Evolutionary conservation across 2,888 invertebrate genomes (phyloP).

Genomic region (Molorchus minor): DNA sequence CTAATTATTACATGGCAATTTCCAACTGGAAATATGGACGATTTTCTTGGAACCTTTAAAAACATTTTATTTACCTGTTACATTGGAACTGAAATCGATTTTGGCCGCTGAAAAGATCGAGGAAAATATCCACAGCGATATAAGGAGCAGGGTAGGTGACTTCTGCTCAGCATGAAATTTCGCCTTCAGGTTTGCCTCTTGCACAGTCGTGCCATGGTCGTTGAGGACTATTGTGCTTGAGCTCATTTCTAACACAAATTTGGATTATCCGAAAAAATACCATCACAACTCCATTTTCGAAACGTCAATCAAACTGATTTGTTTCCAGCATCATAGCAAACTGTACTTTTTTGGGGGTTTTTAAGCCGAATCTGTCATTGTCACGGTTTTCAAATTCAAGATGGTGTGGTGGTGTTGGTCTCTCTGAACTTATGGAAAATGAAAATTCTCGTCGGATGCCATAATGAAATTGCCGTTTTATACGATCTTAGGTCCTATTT

Average conservation of each 20-base stretch:
- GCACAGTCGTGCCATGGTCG: slow-evolving; percentile 36
- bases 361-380: slow-evolving; percentile 29
- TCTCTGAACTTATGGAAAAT: neutral
- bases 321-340: slow-evolving; percentile 13
- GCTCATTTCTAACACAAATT: slow-evolving; percentile 44
- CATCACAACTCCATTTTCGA: slow-evolving; percentile 18
- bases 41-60: no score
- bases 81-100: slow-evolving; percentile 49
- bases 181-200: slow-evolving; percentile 21
- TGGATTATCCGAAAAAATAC: slow-evolving; percentile 6
- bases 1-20: no score
- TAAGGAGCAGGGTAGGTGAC: slow-evolving; percentile 36
- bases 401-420: neutral
- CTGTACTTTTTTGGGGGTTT: slow-evolving; percentile 1
- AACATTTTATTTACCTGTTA: slow-evolving; percentile 51
- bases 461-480: slow-evolving; percentile 55
- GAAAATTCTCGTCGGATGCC: no score
- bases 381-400: slow-evolving; percentile 29
- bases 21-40: no score
- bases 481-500: slow-evolving; percentile 50
- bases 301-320: slow-evolving; percentile 22
- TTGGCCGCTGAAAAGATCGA: slow-evolving; percentile 53
- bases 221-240: slow-evolving; percentile 52
- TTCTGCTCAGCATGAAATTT: slow-evolving; percentile 32
- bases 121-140: slow-evolving; percentile 53